Conservation (phyloP, 2,113 vertebrate genomes). For the Neolamprologus brichardi region DNA sequence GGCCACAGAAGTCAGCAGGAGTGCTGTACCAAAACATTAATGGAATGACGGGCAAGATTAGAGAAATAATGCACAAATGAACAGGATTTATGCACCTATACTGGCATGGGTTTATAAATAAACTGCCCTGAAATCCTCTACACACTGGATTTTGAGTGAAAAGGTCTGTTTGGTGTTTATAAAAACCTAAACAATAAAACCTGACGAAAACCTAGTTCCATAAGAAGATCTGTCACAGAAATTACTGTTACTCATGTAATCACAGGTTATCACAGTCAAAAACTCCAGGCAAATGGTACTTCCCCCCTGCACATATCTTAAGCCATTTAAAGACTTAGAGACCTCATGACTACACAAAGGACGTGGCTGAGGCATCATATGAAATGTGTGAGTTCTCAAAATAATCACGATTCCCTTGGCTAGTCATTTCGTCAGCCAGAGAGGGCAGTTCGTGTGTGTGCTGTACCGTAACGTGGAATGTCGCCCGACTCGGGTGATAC, state of each 20-base stretch:
- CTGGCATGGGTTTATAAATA: conserved; percentile 16
- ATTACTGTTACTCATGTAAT: not conserved
- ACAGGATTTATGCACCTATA: conserved; percentile 25
- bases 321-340: conserved; percentile 62
- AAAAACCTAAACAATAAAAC: not conserved
- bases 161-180: not conserved
- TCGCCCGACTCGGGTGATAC: conserved; percentile 78
- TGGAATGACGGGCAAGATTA: conserved; percentile 28
- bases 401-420: not conserved
- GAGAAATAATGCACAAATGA: conserved; percentile 28
- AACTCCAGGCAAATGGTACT: not conserved
- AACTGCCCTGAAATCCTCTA: not conserved
- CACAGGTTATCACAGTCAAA: not conserved
- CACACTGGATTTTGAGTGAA: not conserved
- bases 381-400: conserved; percentile 48
- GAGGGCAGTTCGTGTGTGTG: not conserved
- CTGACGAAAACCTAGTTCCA: not conserved
- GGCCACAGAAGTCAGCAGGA: not conserved
- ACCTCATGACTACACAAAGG: conserved; percentile 54
- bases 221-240: not conserved
- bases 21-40: conserved; percentile 16
- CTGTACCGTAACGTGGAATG: conserved; percentile 87
- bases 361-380: conserved; percentile 38
- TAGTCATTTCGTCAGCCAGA: not conserved
- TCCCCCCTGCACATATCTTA: conserved; percentile 13